Base-by-base conservation (phyloP, 2,888 invertebrate genomes). In the Caenorhabditis sp. region DNA sequence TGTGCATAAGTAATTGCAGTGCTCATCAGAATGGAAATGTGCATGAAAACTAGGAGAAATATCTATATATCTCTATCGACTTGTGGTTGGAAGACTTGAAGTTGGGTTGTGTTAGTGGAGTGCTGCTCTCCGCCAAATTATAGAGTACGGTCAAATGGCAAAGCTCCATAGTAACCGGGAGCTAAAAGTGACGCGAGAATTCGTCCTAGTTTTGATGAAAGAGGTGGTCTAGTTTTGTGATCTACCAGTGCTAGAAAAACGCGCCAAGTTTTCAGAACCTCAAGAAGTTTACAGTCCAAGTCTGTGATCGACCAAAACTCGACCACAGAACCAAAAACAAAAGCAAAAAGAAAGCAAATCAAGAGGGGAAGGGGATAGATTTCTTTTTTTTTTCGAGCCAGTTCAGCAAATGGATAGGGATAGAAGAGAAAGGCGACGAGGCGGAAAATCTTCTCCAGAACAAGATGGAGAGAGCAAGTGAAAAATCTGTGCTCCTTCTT, bases 391-490 rank as follows among this genome's bases (percentile, higher is more conserved):
- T 6, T 35, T 35, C 31, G 31, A 35, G 31, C 8, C 31, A 47
- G 47, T 12, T 47, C 54, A 26, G 54, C 19, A 54, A 26, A 54
- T 24, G 44, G 26, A 51, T 19, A 56, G 59, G 26, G 64, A 47
- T 56, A 51, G 54, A 47, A 66, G 66, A 41, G 72, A 19, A 49
- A 72, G 69, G 82, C 54, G 79, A 51, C 49, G 63, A 66, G 61
- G 76, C 75, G 81, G 75, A 69, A 72, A 73, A 73, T 66, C 49
- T 61, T 68, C 63, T 28, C 61, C 22, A 26, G 31, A 35, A 35
- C n/a, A n/a, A n/a, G 31, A 35, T 35, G 68, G 82, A 38, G 77
- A 49, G 35, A n/a, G n/a, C 47, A 64, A 69, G 76, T 69, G 81
- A 69, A 69, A 72, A 73, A 73, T 66, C 49, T 61, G 38, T 38